These are phyloP conservation scores for Varecia variegata DNA, from an alignment of 2,797 vertebrate genomes.

Conservation along the genomic window DNA sequence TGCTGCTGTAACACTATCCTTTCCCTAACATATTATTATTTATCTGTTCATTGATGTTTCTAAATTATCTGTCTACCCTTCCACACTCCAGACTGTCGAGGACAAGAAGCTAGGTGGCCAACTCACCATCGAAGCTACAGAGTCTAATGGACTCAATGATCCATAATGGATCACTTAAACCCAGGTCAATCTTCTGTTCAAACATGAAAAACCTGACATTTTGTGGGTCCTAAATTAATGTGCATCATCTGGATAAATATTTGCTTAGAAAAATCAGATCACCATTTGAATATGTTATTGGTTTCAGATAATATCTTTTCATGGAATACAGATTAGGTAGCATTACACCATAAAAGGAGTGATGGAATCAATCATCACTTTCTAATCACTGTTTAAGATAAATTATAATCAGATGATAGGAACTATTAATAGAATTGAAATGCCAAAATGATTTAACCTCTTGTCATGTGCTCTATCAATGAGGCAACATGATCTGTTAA, in stretches of 20 bases:
- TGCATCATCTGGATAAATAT: neutral
- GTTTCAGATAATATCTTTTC: constrained; percentile 4
- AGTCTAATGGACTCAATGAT: neutral
- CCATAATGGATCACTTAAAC: neutral
- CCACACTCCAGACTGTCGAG: neutral
- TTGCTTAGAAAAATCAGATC: constrained; percentile 44
- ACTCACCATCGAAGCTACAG: neutral
- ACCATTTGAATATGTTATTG: constrained; percentile 29
- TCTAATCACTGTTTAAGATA: constrained; percentile 17
- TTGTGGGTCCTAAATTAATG: constrained; percentile 12
- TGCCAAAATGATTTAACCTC: neutral
- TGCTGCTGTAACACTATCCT: neutral
- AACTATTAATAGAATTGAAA: neutral
- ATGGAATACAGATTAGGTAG: constrained; percentile 7
- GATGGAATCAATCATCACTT: neutral
- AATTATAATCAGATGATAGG: constrained; percentile 43
- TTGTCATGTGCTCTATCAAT: neutral
- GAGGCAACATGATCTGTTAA: neutral
- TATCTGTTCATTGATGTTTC: neutral
- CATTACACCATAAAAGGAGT: neutral
- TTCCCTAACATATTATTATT: neutral
- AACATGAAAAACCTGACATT: neutral
- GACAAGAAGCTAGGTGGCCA: neutral
- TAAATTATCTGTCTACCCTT: neutral
- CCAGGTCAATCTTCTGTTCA: neutral